A percentile compares a stretch with the other conserved stretches of the same genome.
phyloP scores from a whole-genome alignment of 2,888 invertebrate species.

The Tenthredo notha region DNA sequence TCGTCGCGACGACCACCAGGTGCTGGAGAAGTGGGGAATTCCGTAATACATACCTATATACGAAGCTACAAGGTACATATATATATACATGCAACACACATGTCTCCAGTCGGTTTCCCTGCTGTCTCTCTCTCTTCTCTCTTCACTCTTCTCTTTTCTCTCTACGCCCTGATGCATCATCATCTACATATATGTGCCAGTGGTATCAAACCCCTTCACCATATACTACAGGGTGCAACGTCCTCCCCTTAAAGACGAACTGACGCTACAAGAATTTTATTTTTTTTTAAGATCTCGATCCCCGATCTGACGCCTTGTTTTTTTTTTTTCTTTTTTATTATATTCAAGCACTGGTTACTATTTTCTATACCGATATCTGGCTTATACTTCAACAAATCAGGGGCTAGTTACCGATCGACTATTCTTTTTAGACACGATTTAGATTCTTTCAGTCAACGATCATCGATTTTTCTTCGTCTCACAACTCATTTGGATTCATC shows the following conservation, averaged over 20 bases:
- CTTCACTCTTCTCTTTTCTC: not conserved
- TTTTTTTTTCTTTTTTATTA: too few species aligned
- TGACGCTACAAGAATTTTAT: slow-evolving; percentile 51
- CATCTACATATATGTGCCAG: slow-evolving; percentile 72
- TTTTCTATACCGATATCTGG: not conserved
- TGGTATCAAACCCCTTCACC: slow-evolving; percentile 75
- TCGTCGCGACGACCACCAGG: slow-evolving; percentile 8
- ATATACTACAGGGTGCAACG: slow-evolving; percentile 69
- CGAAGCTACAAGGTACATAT: not conserved
- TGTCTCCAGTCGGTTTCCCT: not conserved
- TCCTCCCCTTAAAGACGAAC: slow-evolving; percentile 75
- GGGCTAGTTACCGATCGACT: not conserved
- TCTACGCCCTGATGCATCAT: not conserved
- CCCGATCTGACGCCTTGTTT: not conserved
- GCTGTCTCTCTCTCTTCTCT: not conserved
- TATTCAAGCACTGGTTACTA: not conserved
- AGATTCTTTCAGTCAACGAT: not conserved
- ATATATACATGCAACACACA: not conserved
- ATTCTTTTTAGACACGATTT: not conserved
- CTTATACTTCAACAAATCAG: not conserved
- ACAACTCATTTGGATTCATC: not conserved
- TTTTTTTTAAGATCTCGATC: not conserved
- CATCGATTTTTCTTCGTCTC: not conserved
- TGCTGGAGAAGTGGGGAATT: slow-evolving; percentile 28
- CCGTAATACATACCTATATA: not conserved